phyloP scores from a whole-genome alignment of 2,797 vertebrate species.

The Basileuterus tristriatus region DNA sequence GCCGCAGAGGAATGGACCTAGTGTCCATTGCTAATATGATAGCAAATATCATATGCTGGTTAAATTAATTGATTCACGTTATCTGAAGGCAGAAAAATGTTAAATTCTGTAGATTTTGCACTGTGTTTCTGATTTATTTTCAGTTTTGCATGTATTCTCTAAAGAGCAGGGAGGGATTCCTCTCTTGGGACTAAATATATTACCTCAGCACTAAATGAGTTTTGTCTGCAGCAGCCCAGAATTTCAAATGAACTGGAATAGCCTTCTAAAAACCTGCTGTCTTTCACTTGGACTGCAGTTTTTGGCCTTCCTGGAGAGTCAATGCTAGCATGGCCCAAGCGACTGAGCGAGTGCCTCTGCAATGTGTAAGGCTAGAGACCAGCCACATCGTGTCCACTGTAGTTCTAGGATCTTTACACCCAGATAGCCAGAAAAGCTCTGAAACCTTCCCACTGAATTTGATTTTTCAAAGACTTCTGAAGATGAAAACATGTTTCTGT shows the following conservation, averaged over 20 bases:
- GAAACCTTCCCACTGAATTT: background rate
- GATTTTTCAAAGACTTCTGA: background rate
- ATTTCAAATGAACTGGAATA: background rate
- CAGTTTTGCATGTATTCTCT: background rate
- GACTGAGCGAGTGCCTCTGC: background rate
- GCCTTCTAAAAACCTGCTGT: background rate
- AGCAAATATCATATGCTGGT: background rate
- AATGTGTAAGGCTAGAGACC: background rate
- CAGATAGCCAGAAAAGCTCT: background rate
- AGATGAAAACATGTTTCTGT: background rate
- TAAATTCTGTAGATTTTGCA: background rate
- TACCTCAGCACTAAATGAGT: background rate
- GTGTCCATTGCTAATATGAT: background rate
- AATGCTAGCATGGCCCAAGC: background rate
- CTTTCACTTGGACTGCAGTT: background rate
- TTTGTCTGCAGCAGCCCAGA: background rate
- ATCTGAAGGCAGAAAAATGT: background rate
- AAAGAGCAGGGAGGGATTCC: background rate
- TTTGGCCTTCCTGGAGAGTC: background rate
- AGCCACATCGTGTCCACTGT: background rate
- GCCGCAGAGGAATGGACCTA: background rate
- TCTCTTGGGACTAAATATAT: background rate
- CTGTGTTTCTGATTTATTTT: background rate
- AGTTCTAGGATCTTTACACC: background rate
- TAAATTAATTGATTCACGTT: background rate